Base-by-base conservation (phyloP, 2,888 invertebrate genomes). In the Blera fallax region DNA sequence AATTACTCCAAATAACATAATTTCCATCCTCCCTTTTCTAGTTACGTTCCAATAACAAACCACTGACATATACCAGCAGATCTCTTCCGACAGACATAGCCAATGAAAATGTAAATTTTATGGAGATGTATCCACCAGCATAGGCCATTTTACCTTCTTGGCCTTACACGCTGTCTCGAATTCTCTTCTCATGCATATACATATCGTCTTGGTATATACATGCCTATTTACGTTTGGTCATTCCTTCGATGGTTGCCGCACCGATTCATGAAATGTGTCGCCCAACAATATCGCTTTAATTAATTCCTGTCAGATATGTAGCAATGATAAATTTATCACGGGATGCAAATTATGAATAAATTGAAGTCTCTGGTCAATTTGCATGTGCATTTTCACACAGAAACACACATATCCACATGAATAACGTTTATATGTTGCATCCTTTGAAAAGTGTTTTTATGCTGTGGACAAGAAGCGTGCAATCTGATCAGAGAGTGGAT, bases 1-100 rank as follows among this genome's bases (percentile, higher is more conserved):
- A 88, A 87, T 87, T 87, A 88, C 87, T 84, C 83, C 78, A 78
- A 87, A 87, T 88, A 87, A 87, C 87, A 87, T 88, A 88, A 88
- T 87, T 87, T 79, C 45, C 27, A 65, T 60, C 58, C 50, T 67
- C 65, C 65, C 72, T 76, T 84, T 79, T 50, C 64, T 54, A 79
- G 69, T 58, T 70, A 48, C 50, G 14, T 32, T 3, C 58, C 48
- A 58, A 64, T 34, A 64, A 29, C 48, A 79, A 56, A 64, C n/a
- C n/a, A 32, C 54, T 21, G 29, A 11, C 21, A 48, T 16, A 73
- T 16, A 69, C 50, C 60, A 77, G 27, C 24, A 64, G 43, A 14
- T 64, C 62, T 40, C 32, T 16, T 14, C 50, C 65, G 50, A 40
- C 43, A 76, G 67, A 72, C 69, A 58, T 34, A 37, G 29, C 81